Evolutionary conservation across 2,797 vertebrate genomes (phyloP).

Genomic region (Anableps anableps): DNA sequence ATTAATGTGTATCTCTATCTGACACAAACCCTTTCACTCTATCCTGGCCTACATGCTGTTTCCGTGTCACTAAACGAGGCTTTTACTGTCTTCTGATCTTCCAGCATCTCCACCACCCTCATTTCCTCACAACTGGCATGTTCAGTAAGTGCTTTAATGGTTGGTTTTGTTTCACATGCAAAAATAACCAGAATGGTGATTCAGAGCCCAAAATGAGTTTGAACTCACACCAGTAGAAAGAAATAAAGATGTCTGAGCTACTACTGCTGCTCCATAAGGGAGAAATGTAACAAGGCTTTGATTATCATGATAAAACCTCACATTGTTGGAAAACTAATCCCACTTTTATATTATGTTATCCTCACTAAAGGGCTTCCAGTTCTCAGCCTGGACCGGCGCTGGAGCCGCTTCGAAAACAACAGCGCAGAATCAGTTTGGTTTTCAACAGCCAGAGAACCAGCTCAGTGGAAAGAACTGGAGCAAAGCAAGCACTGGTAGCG

Average conservation of each 20-base stretch:
- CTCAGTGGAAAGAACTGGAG: too few relatives aligned
- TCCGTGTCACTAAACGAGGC: constrained; percentile 28
- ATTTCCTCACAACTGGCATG: not conserved
- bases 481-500: too few relatives aligned
- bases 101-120: constrained; percentile 13
- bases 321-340: not conserved
- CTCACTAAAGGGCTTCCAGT: not conserved
- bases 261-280: not conserved
- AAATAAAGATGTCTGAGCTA: not conserved
- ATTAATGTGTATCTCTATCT: not conserved
- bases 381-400: too few relatives aligned
- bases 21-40: constrained; percentile 26
- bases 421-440: too few relatives aligned
- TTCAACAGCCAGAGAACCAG: too few relatives aligned
- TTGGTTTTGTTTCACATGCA: not conserved
- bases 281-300: not conserved
- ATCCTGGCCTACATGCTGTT: constrained; percentile 49
- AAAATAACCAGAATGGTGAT: not conserved
- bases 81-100: constrained; percentile 27
- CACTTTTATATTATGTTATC: not conserved
- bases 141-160: not conserved
- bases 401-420: too few relatives aligned
- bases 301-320: not conserved
- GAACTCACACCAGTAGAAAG: not conserved
- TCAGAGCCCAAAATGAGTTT: not conserved